Evolutionary conservation across 2,113 vertebrate genomes (phyloP), one percentile per base, ranked within the genome.

Genomic region (Ailurus styani): DNA sequence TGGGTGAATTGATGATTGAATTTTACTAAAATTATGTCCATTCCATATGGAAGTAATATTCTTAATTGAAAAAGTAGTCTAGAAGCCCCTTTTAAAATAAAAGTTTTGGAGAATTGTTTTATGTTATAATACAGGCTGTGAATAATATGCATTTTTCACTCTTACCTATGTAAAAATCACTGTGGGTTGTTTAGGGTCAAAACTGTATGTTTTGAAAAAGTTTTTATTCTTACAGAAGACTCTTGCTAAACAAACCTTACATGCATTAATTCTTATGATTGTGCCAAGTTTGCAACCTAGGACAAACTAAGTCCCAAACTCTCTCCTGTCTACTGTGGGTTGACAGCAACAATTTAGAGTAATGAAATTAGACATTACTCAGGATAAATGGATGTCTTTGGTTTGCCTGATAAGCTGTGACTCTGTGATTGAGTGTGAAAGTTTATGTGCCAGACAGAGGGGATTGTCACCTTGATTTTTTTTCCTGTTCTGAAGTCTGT

Each of bases 351-450:
- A 95, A 98, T 98, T 98, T 97, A 95, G 75, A 89, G 91, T 96
- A 97, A 98, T 98, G 97, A 98, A 98, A 98, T 98, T 98, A 98
- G 97, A 97, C 70, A 45, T 96, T 96, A 95, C 97, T 98, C 97
- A 96, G 97, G 91, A 98, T 95, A 98, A 98, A 98, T 94, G 97
- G 88, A 97, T 98, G 97, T 86, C 95, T 98, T 97, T 98, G 97
- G 98, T 99, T 99, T 98, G 94, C 98, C 96, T 98, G 97, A 98
- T 97, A 98, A 97, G 52, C 97, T 96, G 72, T 57, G 97, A 97
- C 89, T 97, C 91, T 97, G 85, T 90, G 91, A 93, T 21, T 91
- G 93, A 97, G 64, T 89, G 20, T 87, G 83, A 91, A 93, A 87
- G 73, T 97, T 57, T 96, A 90, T 86, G 7, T 87, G 85, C 90